Base-by-base conservation (phyloP, 2,888 invertebrate species). In the Galerucella calmariensis region DNA sequence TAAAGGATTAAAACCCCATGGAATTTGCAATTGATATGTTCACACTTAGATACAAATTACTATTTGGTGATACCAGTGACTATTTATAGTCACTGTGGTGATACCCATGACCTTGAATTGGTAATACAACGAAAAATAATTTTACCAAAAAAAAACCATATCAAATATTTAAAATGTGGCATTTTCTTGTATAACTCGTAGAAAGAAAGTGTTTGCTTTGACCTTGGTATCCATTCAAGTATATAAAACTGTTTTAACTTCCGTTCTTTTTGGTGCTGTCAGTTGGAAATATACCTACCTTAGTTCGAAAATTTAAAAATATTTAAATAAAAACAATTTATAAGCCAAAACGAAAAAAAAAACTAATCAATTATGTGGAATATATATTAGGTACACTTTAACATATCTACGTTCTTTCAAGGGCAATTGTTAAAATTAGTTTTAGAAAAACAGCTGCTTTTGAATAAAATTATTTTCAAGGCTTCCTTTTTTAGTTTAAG, bases 141-240 rank as follows among this genome's bases (percentile, higher is more conserved):
- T 51, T 14, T n/a, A n/a, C n/a, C n/a, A 51, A 51, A 51, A 48
- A 48, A 8, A 41, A 41, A 51, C 51, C 51, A 51, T 51, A 51
- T 51, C 51, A 51, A 51, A 51, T 51, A 51, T 51, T n/a, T 51
- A 51, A 51, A 20, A 51, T 6, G 8, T 51, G 51, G 14, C n/a
- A 51, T 51, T 51, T n/a, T n/a, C 51, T 51, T 51, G 51, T n/a
- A 51, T 51, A 51, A 51, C 51, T 51, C n/a, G 51, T 51, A 51
- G 14, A 51, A 51, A 51, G 51, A 51, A 51, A 51, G 51, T n/a
- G n/a, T 51, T 51, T 2, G 5, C 2, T 51, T 51, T 51, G n/a
- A 51, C 51, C 51, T 51, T 51, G 51, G 51, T 51, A 8, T 14
- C 14, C n/a, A 51, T 51, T 51, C 14, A 51, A 51, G 51, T 51